Evolutionary conservation across 1,140 invertebrate genomes (phyloP).

Genomic region (silkworm (Bombyx mori)): DNA sequence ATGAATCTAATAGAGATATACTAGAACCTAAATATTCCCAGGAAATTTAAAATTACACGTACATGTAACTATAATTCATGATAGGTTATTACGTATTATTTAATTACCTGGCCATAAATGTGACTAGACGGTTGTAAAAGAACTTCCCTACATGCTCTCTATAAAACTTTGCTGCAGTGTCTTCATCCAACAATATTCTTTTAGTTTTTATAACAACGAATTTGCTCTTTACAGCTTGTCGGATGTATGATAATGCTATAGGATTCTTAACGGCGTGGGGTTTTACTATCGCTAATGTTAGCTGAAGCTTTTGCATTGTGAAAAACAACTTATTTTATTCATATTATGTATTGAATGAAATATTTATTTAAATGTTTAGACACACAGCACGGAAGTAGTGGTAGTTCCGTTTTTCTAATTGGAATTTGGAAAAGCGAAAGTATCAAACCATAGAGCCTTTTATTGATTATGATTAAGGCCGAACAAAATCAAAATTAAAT

Average conservation of each 20-base stretch:
- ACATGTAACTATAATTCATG: background rate
- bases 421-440: too few species aligned
- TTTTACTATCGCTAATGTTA: slow-evolving; percentile 82
- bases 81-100: too few species aligned
- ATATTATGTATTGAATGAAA: background rate
- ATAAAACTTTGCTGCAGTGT: slow-evolving; percentile 85
- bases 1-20: background rate
- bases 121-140: slow-evolving; percentile 88
- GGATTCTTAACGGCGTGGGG: slow-evolving; percentile 82
- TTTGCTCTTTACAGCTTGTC: slow-evolving; percentile 78
- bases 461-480: too few species aligned
- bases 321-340: slow-evolving; percentile 6
- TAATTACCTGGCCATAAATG: slow-evolving; percentile 86
- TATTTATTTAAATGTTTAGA: too few species aligned
- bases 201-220: slow-evolving; percentile 84
- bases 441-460: too few species aligned
- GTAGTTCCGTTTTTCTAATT: too few species aligned
- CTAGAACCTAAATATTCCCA: background rate
- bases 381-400: too few species aligned
- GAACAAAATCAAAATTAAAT: too few species aligned
- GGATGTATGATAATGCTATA: slow-evolving; percentile 76
- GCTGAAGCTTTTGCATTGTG: slow-evolving; percentile 46
- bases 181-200: slow-evolving; percentile 72
- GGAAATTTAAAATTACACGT: background rate
- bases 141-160: slow-evolving; percentile 87